These are phyloP conservation scores for Silurus asotus DNA, from an alignment of 2,113 vertebrate genomes.

Conservation along the genomic window DNA sequence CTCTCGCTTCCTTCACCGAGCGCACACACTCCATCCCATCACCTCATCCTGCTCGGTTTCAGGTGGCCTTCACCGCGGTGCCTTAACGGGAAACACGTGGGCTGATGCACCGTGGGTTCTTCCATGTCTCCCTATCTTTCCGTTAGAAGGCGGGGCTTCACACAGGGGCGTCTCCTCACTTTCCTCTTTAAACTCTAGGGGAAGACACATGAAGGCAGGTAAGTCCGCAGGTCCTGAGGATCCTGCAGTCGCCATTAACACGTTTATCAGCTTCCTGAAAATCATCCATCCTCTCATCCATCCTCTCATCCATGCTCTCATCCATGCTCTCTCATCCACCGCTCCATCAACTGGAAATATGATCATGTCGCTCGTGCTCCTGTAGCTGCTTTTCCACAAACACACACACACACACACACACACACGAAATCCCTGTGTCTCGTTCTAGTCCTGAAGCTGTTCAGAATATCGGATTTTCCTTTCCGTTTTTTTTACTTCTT, in stretches of 20 bases:
- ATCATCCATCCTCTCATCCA: not conserved
- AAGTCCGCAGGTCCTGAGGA: not conserved
- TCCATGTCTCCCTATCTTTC: not conserved
- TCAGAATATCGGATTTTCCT: not conserved
- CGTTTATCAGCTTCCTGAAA: not conserved
- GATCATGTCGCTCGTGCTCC: not conserved
- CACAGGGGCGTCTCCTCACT: not conserved
- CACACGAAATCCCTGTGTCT: too few species aligned
- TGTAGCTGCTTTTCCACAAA: not conserved
- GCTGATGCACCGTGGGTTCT: constrained; percentile 15
- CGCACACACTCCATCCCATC: not conserved
- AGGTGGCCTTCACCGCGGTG: not conserved
- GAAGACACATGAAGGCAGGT: not conserved
- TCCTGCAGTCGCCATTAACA: not conserved
- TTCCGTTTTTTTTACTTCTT: constrained; percentile 6
- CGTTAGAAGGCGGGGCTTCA: not conserved
- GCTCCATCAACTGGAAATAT: not conserved
- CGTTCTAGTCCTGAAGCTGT: too few species aligned
- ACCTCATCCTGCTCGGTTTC: constrained; percentile 4
- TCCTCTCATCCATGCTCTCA: not conserved
- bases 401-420: not conserved
- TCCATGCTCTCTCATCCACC: not conserved
- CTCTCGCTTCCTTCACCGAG: not conserved
- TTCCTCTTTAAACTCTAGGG: not conserved
- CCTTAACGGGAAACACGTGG: not conserved